Conservation (phyloP, 2,113 vertebrate genomes). For the Illadopsis cleaveri region DNA sequence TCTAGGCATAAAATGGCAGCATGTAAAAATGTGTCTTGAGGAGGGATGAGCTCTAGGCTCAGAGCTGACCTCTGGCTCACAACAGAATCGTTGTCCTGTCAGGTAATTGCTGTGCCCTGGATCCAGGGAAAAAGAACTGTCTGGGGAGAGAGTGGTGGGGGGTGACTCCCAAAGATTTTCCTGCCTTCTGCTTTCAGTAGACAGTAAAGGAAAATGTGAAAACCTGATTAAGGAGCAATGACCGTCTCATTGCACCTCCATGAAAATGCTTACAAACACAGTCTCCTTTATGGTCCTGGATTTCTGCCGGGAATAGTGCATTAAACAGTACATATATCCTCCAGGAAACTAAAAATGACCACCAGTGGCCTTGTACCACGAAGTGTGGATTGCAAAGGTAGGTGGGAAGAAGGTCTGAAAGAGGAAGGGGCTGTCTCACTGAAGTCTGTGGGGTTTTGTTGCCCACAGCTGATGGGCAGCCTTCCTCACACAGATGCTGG, state of each 20-base stretch:
- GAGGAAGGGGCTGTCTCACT: not conserved
- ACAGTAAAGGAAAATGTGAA: not conserved
- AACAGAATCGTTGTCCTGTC: not conserved
- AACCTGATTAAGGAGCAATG: not conserved
- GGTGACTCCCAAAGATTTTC: not conserved
- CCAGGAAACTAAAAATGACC: not conserved
- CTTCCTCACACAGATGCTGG: not conserved
- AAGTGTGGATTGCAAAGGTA: not conserved
- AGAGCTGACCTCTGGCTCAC: not conserved
- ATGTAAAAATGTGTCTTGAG: not conserved
- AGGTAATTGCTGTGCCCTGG: not conserved
- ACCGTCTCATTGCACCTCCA: rapidly evolving
- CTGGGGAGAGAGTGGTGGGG: rapidly evolving
- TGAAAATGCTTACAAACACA: not conserved
- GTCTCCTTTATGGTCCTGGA: not conserved
- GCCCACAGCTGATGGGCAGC: not conserved
- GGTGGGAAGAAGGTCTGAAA: not conserved
- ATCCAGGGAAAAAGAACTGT: not conserved
- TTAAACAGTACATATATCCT: not conserved
- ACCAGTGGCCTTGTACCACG: not conserved
- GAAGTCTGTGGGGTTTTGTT: not conserved
- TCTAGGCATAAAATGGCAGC: not conserved
- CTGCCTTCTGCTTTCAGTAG: not conserved
- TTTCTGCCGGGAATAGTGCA: not conserved
- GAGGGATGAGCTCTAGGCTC: not conserved